Evolutionary conservation across 2,888 invertebrate species (phyloP), one percentile per base, ranked within the genome.

Genomic region (Nomada flava): DNA sequence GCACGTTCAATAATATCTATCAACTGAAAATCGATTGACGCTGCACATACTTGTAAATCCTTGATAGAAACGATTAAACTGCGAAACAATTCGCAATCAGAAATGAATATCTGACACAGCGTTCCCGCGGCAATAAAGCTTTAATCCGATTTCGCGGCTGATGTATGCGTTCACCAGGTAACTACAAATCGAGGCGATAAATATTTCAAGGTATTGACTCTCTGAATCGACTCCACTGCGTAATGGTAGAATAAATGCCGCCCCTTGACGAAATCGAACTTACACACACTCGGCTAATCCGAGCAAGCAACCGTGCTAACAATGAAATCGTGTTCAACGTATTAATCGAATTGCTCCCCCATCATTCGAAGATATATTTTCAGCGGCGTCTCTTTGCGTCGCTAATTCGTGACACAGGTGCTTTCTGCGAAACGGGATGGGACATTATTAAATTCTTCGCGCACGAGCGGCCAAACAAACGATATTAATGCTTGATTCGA

Each of bases 381-480:
- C 53, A 55, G 44, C 36, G 36, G n/a, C 4, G 47, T 15, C 53
- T 10, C 26, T 60, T 26, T 67, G 44, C 55, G 20, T 50, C 36
- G 47, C 65, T 70, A 60, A 77, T 79, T 70, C 18, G 47, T 15
- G 44, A 59, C 26, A 36, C 69, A 26, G n/a, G 36, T 11, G 44
- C 52, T 59, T 44, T 9, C 60, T 23, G 5, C 57, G 65, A 18
- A 26, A 55, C 67, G 69, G 60, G 29, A 62, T 42, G 44, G 36
- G 70, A 20, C 44, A 60, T 79, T 71, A 82, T 82, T 75, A 72
- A 82, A 79, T 82, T 75, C 71, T 62, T 68, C 74, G 57, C 65
- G 70, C 62, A 15, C 67, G 60, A 63, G 57, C 62, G 53, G 52
- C 52, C 55, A 59, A 71, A 75, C 60, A 70, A 76, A 76, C 50